Conservation (phyloP, 2,797 vertebrate genomes). For the Diglossa cyanea region DNA sequence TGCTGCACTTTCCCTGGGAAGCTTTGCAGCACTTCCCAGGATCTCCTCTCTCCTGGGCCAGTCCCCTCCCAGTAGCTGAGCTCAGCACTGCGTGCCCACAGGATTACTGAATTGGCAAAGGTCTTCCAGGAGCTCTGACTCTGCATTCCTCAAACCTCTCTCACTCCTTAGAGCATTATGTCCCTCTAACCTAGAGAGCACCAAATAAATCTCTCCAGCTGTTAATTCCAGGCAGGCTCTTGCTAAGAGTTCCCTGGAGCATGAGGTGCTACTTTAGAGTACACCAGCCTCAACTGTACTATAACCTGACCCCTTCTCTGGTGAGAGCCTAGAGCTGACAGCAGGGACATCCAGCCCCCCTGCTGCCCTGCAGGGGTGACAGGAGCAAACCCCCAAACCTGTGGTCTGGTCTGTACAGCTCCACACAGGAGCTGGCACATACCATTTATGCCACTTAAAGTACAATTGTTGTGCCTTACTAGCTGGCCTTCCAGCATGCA, state of each 20-base stretch:
- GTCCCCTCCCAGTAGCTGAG: background rate
- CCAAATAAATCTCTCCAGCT: background rate
- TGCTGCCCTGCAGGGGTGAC: background rate
- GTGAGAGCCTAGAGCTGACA: background rate
- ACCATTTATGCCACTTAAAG: background rate
- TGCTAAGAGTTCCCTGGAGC: background rate
- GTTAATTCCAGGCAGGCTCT: background rate
- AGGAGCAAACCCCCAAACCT: background rate
- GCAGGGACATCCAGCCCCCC: background rate
- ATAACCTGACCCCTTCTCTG: accelerated
- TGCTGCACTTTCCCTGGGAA: background rate
- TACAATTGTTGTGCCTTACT: accelerated
- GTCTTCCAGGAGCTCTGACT: background rate
- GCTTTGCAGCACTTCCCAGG: background rate
- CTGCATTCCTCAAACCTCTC: background rate
- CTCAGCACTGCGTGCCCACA: background rate
- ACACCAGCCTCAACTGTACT: background rate
- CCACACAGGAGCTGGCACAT: background rate
- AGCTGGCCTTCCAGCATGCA: background rate
- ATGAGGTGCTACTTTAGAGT: background rate
- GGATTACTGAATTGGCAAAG: background rate
- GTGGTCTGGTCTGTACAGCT: background rate
- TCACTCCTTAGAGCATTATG: background rate
- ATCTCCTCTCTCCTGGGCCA: background rate
- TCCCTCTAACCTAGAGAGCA: background rate